Percentiles rank a stretch among this genome's conserved stretches.
phyloP scores from a whole-genome alignment of 2,113 vertebrate species.

The Syngnathus scovelli region DNA sequence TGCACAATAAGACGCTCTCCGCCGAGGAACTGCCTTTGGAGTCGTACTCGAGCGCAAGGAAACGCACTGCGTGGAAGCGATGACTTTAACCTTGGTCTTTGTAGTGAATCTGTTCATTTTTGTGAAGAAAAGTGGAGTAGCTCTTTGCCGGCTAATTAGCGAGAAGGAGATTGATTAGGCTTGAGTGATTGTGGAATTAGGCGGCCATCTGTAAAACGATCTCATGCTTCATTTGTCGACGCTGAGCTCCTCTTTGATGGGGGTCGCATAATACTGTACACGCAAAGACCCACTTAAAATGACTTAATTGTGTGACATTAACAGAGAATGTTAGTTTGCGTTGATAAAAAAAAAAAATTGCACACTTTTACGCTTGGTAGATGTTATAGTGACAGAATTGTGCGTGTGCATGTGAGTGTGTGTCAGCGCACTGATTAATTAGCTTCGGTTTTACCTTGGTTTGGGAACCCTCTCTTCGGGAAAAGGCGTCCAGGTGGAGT shows the following conservation, averaged over 20 bases:
- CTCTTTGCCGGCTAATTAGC: constrained; percentile 64
- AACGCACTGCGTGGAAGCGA: constrained; percentile 14
- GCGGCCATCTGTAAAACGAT: constrained; percentile 68
- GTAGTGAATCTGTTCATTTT: constrained; percentile 40
- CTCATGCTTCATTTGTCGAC: constrained; percentile 66
- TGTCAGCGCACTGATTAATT: constrained; percentile 20
- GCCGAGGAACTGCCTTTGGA: constrained; percentile 22
- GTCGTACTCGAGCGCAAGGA: constrained; percentile 44
- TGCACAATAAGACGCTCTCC: constrained; percentile 5
- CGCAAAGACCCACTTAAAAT: not conserved
- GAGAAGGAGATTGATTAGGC: constrained; percentile 59
- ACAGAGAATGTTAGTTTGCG: not conserved
- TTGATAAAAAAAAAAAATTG: not conserved
- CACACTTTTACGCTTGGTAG: too few relatives aligned
- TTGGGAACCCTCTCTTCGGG: constrained; percentile 93
- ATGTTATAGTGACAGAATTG: too few relatives aligned
- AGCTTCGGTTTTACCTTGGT: constrained; percentile 78
- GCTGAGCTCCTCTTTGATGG: constrained; percentile 38
- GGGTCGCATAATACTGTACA: constrained; percentile 8
- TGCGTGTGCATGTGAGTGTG: not conserved
- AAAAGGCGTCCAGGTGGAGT: constrained; percentile 96
- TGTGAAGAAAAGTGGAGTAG: constrained; percentile 31
- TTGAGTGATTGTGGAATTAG: constrained; percentile 68
- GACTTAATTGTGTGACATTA: not conserved
- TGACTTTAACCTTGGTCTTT: constrained; percentile 53